A percentile compares a stretch with the other conserved stretches of the same genome.
phyloP scores from a whole-genome alignment of 2,888 invertebrate genomes.

The Melieria crassipennis region DNA sequence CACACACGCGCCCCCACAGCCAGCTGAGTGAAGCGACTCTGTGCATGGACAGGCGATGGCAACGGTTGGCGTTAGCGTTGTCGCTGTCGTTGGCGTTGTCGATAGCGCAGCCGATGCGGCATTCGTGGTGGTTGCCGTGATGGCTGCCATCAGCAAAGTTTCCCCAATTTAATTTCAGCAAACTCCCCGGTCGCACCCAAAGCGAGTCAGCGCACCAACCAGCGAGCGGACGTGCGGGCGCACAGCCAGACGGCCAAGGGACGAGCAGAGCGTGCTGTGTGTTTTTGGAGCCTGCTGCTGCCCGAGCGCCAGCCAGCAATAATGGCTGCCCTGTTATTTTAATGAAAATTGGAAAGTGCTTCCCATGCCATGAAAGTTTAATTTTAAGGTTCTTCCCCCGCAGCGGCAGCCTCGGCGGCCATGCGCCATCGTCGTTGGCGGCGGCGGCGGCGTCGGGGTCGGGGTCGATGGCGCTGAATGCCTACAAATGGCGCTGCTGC shows the following conservation, averaged over 20 bases:
- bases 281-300: conserved; percentile 39
- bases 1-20: no score
- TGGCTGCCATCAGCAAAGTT: conserved; percentile 60
- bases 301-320: conserved; percentile 21
- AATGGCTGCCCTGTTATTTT: conserved; percentile 57
- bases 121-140: conserved; percentile 48
- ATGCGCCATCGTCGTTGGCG: no score
- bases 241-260: conserved; percentile 12
- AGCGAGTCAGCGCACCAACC: not conserved
- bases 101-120: conserved; percentile 16
- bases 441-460: no score
- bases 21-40: no score
- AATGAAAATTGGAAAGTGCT: conserved; percentile 61
- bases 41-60: no score
- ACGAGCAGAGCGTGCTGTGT: conserved; percentile 27
- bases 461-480: no score
- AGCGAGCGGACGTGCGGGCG: conserved; percentile 35
- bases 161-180: conserved; percentile 63
- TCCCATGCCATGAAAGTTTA: conserved; percentile 36
- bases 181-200: conserved; percentile 47
- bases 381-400: conserved; percentile 18
- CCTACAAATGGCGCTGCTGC: no score
- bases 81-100: not conserved
- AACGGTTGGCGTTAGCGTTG: not conserved
- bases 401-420: no score